These are phyloP conservation scores for Cyprinodon variegatus DNA, from an alignment of 2,113 vertebrate genomes.

Conservation along the genomic window DNA sequence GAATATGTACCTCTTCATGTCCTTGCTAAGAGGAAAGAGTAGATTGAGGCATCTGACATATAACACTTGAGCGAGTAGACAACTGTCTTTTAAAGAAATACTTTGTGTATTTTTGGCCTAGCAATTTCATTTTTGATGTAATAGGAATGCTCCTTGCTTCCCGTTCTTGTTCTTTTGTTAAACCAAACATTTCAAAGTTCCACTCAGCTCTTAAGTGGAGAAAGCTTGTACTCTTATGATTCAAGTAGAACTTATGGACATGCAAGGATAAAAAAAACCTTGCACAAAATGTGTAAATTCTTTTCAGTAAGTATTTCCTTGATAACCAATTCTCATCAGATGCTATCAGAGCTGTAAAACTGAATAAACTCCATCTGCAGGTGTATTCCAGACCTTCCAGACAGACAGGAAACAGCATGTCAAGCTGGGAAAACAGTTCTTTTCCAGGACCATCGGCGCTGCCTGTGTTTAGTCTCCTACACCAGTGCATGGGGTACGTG, in stretches of 20 bases:
- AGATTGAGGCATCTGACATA: neutral
- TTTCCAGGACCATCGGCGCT: too few species aligned
- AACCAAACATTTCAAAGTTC: neutral
- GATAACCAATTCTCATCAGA: neutral
- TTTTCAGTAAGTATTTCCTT: neutral
- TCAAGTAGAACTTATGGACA: neutral
- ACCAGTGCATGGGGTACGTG: too few species aligned
- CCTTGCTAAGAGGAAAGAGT: neutral
- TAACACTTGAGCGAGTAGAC: neutral
- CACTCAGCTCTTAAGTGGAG: neutral
- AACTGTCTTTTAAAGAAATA: neutral
- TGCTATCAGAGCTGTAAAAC: neutral
- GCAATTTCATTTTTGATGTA: neutral
- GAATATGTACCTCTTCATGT: neutral
- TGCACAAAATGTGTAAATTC: neutral
- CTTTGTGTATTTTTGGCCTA: neutral
- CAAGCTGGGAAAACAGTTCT: too few species aligned
- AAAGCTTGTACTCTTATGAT: neutral
- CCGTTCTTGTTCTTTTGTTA: neutral
- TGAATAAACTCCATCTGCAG: too few species aligned
- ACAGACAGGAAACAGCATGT: too few species aligned
- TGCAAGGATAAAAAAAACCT: too few species aligned
- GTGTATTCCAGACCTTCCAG: too few species aligned
- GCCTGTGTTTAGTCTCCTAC: too few species aligned
- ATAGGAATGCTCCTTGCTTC: neutral